Percentiles rank a stretch among this genome's conserved stretches.
Evolutionary conservation across 2,113 vertebrate genomes (phyloP).

Genomic region (Paracanthobrama guichenoti): DNA sequence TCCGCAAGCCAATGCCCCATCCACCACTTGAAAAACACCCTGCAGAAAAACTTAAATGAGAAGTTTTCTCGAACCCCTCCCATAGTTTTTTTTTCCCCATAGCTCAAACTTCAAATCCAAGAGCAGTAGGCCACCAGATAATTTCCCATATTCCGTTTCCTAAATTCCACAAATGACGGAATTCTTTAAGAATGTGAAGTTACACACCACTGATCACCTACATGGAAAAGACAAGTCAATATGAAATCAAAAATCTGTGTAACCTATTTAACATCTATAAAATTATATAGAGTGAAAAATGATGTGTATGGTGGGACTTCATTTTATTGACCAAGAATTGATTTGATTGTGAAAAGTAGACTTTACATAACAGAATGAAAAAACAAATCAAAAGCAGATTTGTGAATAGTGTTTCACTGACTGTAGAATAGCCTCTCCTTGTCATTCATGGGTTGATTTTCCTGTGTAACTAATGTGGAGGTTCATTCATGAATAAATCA

Average conservation of each 20-base stretch:
- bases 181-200: background rate
- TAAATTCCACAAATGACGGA: constrained; percentile 11
- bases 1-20: constrained; percentile 50
- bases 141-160: constrained; percentile 44
- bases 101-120: background rate
- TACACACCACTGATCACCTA: constrained; percentile 4
- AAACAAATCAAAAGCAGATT: no score
- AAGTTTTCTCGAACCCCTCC: background rate
- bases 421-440: background rate
- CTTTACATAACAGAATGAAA: no score
- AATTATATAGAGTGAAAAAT: background rate
- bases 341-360: background rate
- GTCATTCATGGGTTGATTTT: no score
- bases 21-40: constrained; percentile 17
- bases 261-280: background rate
- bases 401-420: background rate
- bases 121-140: background rate
- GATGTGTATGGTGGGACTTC: background rate
- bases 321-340: background rate
- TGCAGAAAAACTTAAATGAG: constrained; percentile 47
- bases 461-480: background rate
- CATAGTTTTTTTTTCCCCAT: background rate
- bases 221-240: no score
- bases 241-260: background rate
- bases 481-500: background rate